Conservation (phyloP, 2,888 invertebrate species). For the Vannuccia rotundouncinata region DNA sequence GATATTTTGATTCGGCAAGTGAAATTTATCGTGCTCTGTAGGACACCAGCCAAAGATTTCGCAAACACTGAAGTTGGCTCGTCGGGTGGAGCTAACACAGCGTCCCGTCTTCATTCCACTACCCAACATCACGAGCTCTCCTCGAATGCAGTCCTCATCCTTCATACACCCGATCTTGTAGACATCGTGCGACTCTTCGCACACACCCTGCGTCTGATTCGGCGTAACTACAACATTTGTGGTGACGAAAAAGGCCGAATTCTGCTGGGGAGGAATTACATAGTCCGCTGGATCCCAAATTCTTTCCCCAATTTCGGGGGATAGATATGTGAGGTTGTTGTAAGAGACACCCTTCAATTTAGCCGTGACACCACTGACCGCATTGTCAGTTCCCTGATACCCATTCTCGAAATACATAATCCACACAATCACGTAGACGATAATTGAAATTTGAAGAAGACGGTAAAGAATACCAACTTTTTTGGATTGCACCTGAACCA, state of each 20-base stretch:
- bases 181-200: slow-evolving; percentile 22
- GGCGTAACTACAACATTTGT: slow-evolving; percentile 39
- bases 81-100: slow-evolving; percentile 30
- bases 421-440: slow-evolving; percentile 58
- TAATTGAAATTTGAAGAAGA: slow-evolving; percentile 55
- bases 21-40: slow-evolving; percentile 32
- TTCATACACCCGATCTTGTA: slow-evolving; percentile 1
- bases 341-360: slow-evolving; percentile 58
- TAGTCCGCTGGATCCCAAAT: slow-evolving; percentile 41
- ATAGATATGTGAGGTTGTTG: slow-evolving; percentile 36
- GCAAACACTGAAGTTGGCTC: slow-evolving; percentile 32
- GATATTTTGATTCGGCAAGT: not conserved
- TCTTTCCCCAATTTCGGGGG: slow-evolving; percentile 32
- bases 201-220: slow-evolving; percentile 37
- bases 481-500: slow-evolving; percentile 58
- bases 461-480: slow-evolving; percentile 58
- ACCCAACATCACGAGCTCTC: slow-evolving; percentile 3
- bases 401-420: slow-evolving; percentile 59
- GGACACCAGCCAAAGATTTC: slow-evolving; percentile 38
- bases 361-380: slow-evolving; percentile 57
- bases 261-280: slow-evolving; percentile 40
- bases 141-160: slow-evolving; percentile 34
- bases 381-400: slow-evolving; percentile 57
- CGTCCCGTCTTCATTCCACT: slow-evolving; percentile 34
- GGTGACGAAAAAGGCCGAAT: slow-evolving; percentile 40